A percentile compares a stretch with the other conserved stretches of the same genome.
Conservation (phyloP, 2,888 invertebrate species). For the Barypeithes pellucidus region DNA sequence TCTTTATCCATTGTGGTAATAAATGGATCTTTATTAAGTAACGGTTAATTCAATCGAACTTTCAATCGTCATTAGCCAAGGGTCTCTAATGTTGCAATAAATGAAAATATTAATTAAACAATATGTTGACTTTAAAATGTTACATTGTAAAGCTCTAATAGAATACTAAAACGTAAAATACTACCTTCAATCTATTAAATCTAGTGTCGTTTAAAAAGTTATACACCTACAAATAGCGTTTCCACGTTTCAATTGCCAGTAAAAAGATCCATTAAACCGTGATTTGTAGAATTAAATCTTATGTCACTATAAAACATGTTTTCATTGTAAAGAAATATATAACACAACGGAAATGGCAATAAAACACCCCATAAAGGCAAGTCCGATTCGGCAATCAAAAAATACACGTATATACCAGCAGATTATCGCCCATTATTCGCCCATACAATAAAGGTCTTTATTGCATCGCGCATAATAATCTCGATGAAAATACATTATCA, state of each 20-base stretch:
- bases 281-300: conserved; percentile 46
- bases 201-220: conserved; percentile 12
- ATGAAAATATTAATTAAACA: neutral
- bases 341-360: conserved; percentile 44
- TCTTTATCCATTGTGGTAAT: no score
- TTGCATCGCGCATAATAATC: conserved; percentile 28
- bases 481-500: conserved; percentile 40
- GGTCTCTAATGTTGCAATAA: no score
- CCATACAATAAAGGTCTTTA: conserved; percentile 45
- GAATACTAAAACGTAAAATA: neutral
- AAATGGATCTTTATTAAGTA: no score
- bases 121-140: neutral
- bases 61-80: no score
- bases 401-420: conserved; percentile 42
- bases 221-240: conserved; percentile 6
- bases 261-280: conserved; percentile 27
- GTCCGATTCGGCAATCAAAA: conserved; percentile 48
- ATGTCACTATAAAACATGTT: conserved; percentile 36
- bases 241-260: conserved; percentile 31
- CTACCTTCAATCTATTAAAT: neutral
- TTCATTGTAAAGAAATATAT: conserved; percentile 37
- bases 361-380: conserved; percentile 39
- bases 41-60: no score
- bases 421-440: conserved; percentile 44
- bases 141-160: neutral